Conservation (phyloP, 2,797 vertebrate genomes). For the Microctenopoma stevenorrisi region DNA sequence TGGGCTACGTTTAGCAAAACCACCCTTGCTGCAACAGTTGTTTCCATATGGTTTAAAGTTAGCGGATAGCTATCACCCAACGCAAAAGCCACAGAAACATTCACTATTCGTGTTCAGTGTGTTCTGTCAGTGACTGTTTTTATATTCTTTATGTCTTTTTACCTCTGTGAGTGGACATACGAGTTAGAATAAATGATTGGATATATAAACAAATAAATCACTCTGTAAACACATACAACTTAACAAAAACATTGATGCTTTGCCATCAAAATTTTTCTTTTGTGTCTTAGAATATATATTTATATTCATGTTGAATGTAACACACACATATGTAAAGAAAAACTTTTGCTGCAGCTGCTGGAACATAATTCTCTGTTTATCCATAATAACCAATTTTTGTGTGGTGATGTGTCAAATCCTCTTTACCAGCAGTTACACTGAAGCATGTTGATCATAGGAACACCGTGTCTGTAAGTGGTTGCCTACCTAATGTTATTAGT, state of each 20-base stretch:
- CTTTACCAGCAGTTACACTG: slow-evolving; percentile 34
- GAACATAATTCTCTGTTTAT: slow-evolving; percentile 29
- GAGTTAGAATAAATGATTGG: no score
- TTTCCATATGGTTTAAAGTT: slow-evolving; percentile 64
- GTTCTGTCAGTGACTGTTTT: background rate
- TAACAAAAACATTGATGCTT: background rate
- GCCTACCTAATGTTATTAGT: slow-evolving; percentile 32
- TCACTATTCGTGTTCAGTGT: background rate
- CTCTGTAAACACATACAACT: no score
- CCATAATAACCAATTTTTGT: slow-evolving; percentile 37
- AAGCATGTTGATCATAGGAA: slow-evolving; percentile 14
- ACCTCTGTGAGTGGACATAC: no score
- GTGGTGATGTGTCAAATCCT: slow-evolving; percentile 38
- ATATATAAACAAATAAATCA: no score
- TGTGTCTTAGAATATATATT: background rate
- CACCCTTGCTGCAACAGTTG: slow-evolving; percentile 47
- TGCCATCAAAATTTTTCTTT: background rate
- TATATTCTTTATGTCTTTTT: no score
- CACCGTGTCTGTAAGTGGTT: slow-evolving; percentile 14
- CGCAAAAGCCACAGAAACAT: slow-evolving; percentile 15
- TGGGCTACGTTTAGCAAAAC: slow-evolving; percentile 48
- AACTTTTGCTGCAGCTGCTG: slow-evolving; percentile 32
- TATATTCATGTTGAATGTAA: background rate
- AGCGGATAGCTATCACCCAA: background rate
- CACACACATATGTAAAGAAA: slow-evolving; percentile 6